Base-by-base conservation (phyloP, 2,797 vertebrate genomes). In the Erpetoichthys calabaricus region DNA sequence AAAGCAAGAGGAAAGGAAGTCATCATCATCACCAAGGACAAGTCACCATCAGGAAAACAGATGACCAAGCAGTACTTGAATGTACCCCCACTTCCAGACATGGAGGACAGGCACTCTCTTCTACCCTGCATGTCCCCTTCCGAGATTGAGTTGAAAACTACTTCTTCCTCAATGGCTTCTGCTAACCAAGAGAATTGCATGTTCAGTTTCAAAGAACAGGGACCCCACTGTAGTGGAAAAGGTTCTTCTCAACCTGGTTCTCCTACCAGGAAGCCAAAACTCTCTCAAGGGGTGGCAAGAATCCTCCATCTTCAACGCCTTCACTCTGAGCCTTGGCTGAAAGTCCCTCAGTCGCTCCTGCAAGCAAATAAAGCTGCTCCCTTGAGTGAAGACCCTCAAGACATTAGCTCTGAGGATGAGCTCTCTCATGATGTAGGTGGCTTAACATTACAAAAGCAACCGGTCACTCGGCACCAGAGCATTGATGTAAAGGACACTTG, bases 1-100 rank as follows among this genome's bases (percentile, higher is more conserved):
- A 82, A 82, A 70, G 87, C 82, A 0, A 87, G 68, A 4, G 91
- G 91, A 1, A 94, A 93, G 62, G 92, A 97, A 55, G 91, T 95
- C 4, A 95, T 94, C 62, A 93, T 96, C 64, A 92, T 97, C 67
- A 91, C 85, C 0, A 89, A 76, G 0, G 85, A 86, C 51, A 93
- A 78, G 63, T 84, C 88, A 0, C 74, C 77, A 0, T 84, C 85
- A 0, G 90, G 89, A 9, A 79, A 78, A 62, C 86, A 89, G 62
- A 87, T 77, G 42, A 89, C 86, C 0, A 89, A 84, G 56, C 90
- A 93, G 73, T 92, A 90, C 69, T 73, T 92, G 45, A 94, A 91
- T 1, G 67, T 87, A 52, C 87, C 86, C 55, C 92, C 89, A 8
- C 73, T 76, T 7, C 70, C 80, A 58, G 86, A 88, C 25, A 69